These are phyloP conservation scores for Pterocles gutturalis DNA, from an alignment of 2,113 vertebrate genomes.

Conservation along the genomic window DNA sequence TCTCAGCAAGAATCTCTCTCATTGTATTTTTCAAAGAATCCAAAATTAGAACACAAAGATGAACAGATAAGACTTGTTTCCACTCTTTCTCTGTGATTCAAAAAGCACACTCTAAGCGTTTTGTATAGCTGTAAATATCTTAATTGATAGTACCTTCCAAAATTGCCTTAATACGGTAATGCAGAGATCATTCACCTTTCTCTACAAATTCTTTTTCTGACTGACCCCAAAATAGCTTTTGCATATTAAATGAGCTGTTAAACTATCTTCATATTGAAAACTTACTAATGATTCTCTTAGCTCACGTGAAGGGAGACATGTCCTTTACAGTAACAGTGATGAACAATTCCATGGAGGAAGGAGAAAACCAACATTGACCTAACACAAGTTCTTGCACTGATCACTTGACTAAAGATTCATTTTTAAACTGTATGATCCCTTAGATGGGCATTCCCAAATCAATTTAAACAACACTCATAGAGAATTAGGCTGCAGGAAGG, in stretches of 20 bases:
- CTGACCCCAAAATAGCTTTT: neutral
- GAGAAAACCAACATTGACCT: neutral
- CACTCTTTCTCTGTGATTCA: neutral
- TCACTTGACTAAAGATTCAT: neutral
- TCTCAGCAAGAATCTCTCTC: neutral
- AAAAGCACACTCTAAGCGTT: neutral
- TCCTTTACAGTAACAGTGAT: neutral
- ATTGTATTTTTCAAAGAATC: slow-evolving; percentile 17
- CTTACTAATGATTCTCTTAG: neutral
- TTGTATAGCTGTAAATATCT: neutral
- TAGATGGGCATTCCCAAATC: neutral
- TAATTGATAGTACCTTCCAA: neutral
- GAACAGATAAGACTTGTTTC: neutral
- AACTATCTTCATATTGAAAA: neutral
- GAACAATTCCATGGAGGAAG: neutral
- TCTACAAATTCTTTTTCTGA: neutral
- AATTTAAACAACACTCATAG: neutral
- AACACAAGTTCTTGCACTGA: neutral
- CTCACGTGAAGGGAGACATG: neutral
- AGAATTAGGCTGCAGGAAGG: neutral
- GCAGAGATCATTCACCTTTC: neutral
- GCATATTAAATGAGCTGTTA: neutral
- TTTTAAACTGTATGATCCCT: neutral
- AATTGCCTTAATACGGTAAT: neutral
- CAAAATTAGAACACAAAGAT: slow-evolving; percentile 18